Conservation (phyloP, 2,888 invertebrate genomes). For the Rhingia campestris region DNA sequence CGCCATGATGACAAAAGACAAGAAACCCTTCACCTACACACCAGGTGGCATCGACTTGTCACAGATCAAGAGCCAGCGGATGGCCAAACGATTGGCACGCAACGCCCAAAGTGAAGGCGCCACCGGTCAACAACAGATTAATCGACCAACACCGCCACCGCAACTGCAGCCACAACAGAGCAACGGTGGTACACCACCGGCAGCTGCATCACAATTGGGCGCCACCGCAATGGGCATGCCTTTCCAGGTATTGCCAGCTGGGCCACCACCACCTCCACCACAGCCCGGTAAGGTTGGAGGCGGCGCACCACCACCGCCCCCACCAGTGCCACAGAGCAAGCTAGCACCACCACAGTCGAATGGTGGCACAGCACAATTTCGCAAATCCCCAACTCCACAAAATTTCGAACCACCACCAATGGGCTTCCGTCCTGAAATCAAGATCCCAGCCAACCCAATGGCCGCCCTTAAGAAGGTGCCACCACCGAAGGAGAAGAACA, state of each 20-base stretch:
- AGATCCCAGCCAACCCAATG: slow-evolving; percentile 89
- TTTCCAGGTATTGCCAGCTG: slow-evolving; percentile 86
- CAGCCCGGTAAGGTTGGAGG: slow-evolving; percentile 45
- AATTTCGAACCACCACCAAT: slow-evolving; percentile 83
- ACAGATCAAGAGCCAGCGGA: slow-evolving; percentile 94
- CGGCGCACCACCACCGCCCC: slow-evolving; percentile 83
- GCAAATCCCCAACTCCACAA: slow-evolving; percentile 83
- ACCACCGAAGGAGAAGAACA: slow-evolving; percentile 87
- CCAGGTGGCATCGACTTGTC: slow-evolving; percentile 96
- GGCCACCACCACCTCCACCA: slow-evolving; percentile 81
- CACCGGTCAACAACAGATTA: slow-evolving; percentile 85
- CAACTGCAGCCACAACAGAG: slow-evolving; percentile 79
- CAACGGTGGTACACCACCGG: slow-evolving; percentile 82
- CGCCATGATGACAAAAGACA: slow-evolving; percentile 97
- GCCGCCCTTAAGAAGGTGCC: slow-evolving; percentile 87
- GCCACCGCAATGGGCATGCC: slow-evolving; percentile 86
- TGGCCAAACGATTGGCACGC: slow-evolving; percentile 89
- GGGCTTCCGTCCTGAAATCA: slow-evolving; percentile 88
- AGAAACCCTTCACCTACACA: slow-evolving; percentile 98
- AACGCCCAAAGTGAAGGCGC: slow-evolving; percentile 89
- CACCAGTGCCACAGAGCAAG: slow-evolving; percentile 80
- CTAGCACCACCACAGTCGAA: slow-evolving; percentile 83
- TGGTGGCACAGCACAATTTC: slow-evolving; percentile 77
- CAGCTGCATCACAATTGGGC: slow-evolving; percentile 83
- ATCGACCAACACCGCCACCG: slow-evolving; percentile 82